Base-by-base conservation (phyloP, 2,888 invertebrate species). In the Mylabris sibirica region DNA sequence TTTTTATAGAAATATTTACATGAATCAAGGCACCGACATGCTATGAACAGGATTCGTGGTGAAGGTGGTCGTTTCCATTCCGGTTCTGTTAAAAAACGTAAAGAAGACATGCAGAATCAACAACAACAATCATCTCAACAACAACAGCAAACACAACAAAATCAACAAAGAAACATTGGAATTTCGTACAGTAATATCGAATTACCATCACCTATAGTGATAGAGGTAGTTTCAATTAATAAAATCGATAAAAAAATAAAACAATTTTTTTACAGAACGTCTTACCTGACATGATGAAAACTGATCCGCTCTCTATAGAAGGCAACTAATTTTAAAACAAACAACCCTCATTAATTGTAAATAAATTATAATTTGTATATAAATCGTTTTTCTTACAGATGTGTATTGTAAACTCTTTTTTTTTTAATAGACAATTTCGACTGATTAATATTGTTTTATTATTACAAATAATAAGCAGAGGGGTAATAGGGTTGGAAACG, bases 41-140 rank as follows among this genome's bases (percentile, higher is more conserved):
- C 99, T 0, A 97, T 99, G 96, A 98, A 98, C 84, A 89, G 99
- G 80, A 93, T 96, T 80, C 90, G 99, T 65, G 98, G 98, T 0
- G 97, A 98, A 87, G 98, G 98, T 17, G 99, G 99, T 4, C 89
- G 98, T 73, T 99, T 99, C 85, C 95, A 96, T 83, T 93, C 96
- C 0, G 91, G 91, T 35, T 89, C 86, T 5, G 85, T 85, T 9
- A 85, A 85, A 73, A 85, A 85, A 77, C 20, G 53, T 14, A 64
- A 59, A 65, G 79, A 80, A 63, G 80, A 80, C 71, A 74, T 79
- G 75, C 74, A 75, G 49, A 69, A 78, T 30, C 75, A 75, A 24
- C 68, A 73, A 62, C 72, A 73, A 63, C 20, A 62, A 3, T 65
- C n/a, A 60, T 59, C 9, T 30, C 67, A 81, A 65, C 80, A 79